Evolutionary conservation across 92 coral and sea anemone genomes (phyloP).

Genomic region (Ricordea florida): DNA sequence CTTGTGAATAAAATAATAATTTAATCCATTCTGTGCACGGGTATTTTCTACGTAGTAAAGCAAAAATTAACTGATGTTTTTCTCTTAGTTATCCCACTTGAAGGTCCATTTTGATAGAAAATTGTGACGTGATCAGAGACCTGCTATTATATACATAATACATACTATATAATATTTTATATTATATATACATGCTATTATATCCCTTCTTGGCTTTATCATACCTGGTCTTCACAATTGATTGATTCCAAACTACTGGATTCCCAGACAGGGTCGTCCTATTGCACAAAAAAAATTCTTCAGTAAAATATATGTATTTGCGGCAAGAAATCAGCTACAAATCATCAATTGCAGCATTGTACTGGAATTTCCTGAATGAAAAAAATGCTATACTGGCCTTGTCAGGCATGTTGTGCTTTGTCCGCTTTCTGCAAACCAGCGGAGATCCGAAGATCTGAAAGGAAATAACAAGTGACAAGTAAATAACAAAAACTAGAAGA

Average conservation of each 20-base stretch:
- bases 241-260: conserved; percentile 3
- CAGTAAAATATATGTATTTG: conserved; percentile 2
- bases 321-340: not conserved
- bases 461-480: not conserved
- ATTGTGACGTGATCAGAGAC: not conserved
- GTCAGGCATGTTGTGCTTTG: not conserved
- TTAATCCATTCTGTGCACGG: no score
- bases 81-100: no score
- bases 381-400: conserved; percentile 3
- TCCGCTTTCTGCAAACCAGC: not conserved
- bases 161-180: no score
- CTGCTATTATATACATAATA: not conserved
- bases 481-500: not conserved
- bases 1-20: no score
- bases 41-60: no score
- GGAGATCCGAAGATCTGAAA: conserved; percentile 1
- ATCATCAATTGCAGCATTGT: not conserved
- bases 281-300: not conserved
- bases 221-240: conserved; percentile 5
- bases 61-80: no score
- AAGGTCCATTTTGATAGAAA: no score
- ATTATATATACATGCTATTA: not conserved
- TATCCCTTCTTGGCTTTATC: not conserved
- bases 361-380: not conserved
- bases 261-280: conserved; percentile 1